Percentiles rank a stretch among this genome's conserved stretches.
Evolutionary conservation across 1,140 invertebrate genomes (phyloP).

Genomic region (Lepidurus arcticus): DNA sequence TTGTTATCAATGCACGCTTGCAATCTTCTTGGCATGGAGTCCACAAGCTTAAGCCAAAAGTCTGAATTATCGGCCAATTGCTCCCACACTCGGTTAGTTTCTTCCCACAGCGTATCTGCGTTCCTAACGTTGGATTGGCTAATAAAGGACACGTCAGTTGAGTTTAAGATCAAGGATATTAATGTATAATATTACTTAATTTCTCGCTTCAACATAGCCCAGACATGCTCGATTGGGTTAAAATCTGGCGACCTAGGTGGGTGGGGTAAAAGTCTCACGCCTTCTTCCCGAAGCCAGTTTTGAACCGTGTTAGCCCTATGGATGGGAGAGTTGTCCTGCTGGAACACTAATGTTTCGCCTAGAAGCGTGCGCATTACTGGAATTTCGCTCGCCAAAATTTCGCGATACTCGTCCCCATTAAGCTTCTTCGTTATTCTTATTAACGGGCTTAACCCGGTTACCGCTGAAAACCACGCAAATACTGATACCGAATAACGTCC

Average conservation of each 20-base stretch:
- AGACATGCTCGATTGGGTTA: too few species aligned
- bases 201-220: too few species aligned
- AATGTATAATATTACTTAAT: too few species aligned
- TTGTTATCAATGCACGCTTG: neutral
- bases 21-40: neutral
- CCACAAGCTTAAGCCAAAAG: neutral
- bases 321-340: neutral
- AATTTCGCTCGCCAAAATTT: neutral
- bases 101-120: neutral
- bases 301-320: too few species aligned
- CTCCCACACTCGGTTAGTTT: neutral
- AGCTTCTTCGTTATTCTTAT: neutral
- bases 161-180: too few species aligned
- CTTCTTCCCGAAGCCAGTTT: too few species aligned
- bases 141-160: too few species aligned
- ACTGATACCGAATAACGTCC: neutral
- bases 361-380: neutral
- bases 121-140: neutral
- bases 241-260: too few species aligned
- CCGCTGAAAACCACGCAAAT: too few species aligned
- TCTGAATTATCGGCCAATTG: neutral
- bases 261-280: too few species aligned
- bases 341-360: neutral
- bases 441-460: neutral
- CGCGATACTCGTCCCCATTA: neutral